Conservation (phyloP, 2,888 invertebrate species). For the Drosophila paramelanica region DNA sequence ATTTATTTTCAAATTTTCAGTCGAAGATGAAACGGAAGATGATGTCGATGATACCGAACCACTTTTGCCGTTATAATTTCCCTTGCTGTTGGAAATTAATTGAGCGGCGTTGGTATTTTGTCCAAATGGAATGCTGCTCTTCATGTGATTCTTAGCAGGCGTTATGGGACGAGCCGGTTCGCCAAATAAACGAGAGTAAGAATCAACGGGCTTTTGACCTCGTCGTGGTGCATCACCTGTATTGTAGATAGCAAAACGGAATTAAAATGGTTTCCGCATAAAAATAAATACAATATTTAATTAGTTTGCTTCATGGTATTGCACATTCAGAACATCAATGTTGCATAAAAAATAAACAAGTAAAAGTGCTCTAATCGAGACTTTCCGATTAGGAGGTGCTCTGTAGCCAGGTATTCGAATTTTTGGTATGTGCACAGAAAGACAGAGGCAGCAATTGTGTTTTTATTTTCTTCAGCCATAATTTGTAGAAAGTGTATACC, state of each 20-base stretch:
- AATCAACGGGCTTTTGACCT: constrained; percentile 85
- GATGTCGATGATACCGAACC: constrained; percentile 83
- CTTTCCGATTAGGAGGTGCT: neutral
- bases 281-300: constrained; percentile 12
- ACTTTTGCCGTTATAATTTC: constrained; percentile 82
- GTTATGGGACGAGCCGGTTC: constrained; percentile 86
- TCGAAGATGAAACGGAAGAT: constrained; percentile 84
- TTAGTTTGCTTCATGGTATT: constrained; percentile 23
- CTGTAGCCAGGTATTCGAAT: neutral
- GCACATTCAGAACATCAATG: constrained; percentile 6
- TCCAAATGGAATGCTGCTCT: constrained; percentile 86
- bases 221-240: constrained; percentile 84
- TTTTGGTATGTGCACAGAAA: too few species aligned
- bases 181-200: constrained; percentile 87
- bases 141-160: constrained; percentile 86
- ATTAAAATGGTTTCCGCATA: constrained; percentile 14
- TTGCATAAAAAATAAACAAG: constrained; percentile 12
- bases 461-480: too few species aligned
- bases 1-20: constrained; percentile 83
- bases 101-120: constrained; percentile 82
- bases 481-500: too few species aligned
- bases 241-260: constrained; percentile 13
- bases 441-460: too few species aligned
- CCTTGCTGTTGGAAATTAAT: constrained; percentile 79
- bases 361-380: neutral